Base-by-base conservation (phyloP, 2,888 invertebrate genomes). In the Trissolcus japonicus region DNA sequence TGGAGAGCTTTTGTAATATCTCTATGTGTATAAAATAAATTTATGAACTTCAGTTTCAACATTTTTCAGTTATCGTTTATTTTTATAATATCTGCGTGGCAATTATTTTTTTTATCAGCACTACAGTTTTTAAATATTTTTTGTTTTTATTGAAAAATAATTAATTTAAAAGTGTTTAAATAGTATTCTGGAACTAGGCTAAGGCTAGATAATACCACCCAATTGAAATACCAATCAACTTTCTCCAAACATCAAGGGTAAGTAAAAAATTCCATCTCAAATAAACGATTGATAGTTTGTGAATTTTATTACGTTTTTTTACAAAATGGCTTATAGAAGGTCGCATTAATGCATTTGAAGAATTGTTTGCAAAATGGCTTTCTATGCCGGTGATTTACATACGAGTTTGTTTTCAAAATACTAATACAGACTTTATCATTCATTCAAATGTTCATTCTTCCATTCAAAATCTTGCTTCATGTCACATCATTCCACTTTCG, bases 11-110 rank as follows among this genome's bases (percentile, higher is more conserved):
- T 61, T 68, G 67, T 68, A 60, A 62, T 69, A 56, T 69, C 62
- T 60, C 55, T 69, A 69, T 69, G 62, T 69, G 41, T 56, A 51
- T 17, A 68, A 68, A 68, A 69, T 69, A 69, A 69, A 69, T 41
- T 48, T 40, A 62, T 69, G 29, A 55, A 60, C 17, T 68, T 69
- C 6, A 56, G 55, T 69, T 69, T 40, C 19, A 13, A 55, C 6
- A 57, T 6, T 67, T 67, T 67, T 59, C 11, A 50, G 56, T 66
- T 66, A 51, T 21, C 21, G 16, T 66, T 57, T 16, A 56, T 19
- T 56, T 54, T 46, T 54, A 46, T 16, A 46, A 46, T 14, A 14
- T 25, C 43, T 43, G 13, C 14, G 43, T 43, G 6, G 9, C 3
- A 14, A 3, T 14, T 43, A 43, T 43, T 43, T n/a, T 43, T 4